Evolutionary conservation across 2,113 vertebrate species (phyloP).

Genomic region (Urocitellus parryii): DNA sequence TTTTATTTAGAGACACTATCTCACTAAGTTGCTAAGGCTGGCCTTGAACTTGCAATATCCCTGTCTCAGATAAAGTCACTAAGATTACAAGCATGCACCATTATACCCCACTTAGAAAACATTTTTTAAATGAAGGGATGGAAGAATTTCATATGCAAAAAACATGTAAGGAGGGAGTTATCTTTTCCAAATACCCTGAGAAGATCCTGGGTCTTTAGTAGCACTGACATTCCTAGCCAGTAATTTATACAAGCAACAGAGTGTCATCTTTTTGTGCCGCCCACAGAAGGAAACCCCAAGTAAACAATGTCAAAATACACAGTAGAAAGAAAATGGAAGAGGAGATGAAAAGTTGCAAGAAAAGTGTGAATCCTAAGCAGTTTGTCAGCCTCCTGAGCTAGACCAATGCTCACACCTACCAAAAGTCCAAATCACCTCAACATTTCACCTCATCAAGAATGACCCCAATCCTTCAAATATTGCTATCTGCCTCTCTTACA

Average conservation of each 20-base stretch:
- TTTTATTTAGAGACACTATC: not conserved
- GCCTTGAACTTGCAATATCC: too few species aligned
- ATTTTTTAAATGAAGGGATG: not conserved
- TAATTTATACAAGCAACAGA: not conserved
- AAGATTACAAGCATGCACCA: too few species aligned
- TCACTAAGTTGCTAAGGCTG: not conserved
- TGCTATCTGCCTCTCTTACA: not conserved
- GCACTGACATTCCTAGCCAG: not conserved
- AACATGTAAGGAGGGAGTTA: not conserved
- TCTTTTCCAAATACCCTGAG: constrained; percentile 24
- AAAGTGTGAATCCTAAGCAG: not conserved
- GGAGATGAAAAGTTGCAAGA: not conserved
- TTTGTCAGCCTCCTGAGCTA: not conserved
- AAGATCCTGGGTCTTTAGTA: not conserved
- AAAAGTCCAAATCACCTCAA: not conserved
- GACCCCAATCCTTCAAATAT: not conserved
- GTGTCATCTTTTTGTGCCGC: not conserved
- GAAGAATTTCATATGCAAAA: not conserved
- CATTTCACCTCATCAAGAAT: not conserved
- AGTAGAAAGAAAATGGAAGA: not conserved
- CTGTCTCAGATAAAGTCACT: too few species aligned
- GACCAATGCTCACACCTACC: not conserved
- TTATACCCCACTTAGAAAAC: not conserved
- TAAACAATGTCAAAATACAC: not conserved
- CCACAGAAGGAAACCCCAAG: constrained; percentile 14